Evolutionary conservation across 2,797 vertebrate genomes (phyloP).

Genomic region (Lates japonicus): DNA sequence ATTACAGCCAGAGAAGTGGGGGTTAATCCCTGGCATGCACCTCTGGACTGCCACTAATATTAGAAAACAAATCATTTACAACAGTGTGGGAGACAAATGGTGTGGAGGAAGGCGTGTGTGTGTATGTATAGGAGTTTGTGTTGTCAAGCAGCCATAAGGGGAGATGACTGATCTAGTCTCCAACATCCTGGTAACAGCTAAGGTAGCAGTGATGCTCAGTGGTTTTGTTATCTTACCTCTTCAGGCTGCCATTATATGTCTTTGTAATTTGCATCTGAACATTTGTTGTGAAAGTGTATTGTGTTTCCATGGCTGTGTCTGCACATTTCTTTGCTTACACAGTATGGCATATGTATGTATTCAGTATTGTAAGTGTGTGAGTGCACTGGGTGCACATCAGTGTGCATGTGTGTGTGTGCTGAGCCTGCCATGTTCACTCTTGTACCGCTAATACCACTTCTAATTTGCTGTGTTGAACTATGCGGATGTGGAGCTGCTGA

Average conservation of each 20-base stretch:
- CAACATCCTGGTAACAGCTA: constrained; percentile 47
- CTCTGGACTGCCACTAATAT: constrained; percentile 71
- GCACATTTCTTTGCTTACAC: constrained; percentile 58
- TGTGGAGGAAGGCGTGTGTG: constrained; percentile 41
- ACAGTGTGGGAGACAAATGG: constrained; percentile 45
- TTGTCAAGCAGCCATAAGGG: constrained; percentile 67
- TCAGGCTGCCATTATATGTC: constrained; percentile 49
- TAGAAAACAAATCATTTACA: constrained; percentile 73
- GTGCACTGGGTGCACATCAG: constrained; percentile 18
- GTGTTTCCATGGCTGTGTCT: constrained; percentile 38
- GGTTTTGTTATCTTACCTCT: constrained; percentile 65
- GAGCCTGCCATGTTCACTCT: constrained; percentile 78
- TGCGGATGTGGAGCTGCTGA: constrained; percentile 76
- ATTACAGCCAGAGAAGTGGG: constrained; percentile 36
- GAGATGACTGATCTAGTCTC: constrained; percentile 52
- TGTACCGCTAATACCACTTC: constrained; percentile 80
- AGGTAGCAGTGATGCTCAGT: constrained; percentile 49
- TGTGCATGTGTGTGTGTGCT: constrained; percentile 47
- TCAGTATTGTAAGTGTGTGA: constrained; percentile 15
- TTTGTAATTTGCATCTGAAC: constrained; percentile 58
- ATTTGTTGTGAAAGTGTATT: constrained; percentile 39
- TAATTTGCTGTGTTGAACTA: constrained; percentile 82
- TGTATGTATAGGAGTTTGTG: constrained; percentile 38
- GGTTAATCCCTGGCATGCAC: constrained; percentile 66
- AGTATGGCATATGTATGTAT: constrained; percentile 55